These are phyloP conservation scores for Diloba caeruleocephala DNA, from an alignment of 2,888 invertebrate genomes.

Conservation along the genomic window DNA sequence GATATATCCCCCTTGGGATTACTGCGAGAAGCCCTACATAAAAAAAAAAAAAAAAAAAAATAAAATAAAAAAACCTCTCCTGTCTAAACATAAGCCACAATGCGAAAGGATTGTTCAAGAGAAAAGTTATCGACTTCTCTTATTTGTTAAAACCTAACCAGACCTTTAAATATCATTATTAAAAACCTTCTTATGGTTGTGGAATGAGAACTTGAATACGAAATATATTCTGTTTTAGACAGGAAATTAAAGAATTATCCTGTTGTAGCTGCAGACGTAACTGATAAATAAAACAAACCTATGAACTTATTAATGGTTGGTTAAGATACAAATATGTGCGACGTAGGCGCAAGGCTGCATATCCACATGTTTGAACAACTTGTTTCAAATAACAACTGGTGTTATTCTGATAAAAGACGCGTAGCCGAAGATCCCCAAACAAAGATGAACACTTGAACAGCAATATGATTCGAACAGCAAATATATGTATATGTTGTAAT, in stretches of 20 bases:
- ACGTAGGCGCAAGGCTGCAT: conserved; percentile 46
- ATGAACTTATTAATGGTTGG: conserved; percentile 29
- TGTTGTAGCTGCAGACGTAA: conserved; percentile 3
- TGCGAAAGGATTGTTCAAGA: too few relatives aligned
- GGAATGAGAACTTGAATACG: too few relatives aligned
- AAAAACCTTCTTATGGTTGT: too few relatives aligned
- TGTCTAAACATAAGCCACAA: too few relatives aligned
- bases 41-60: too few relatives aligned
- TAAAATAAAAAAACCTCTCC: too few relatives aligned
- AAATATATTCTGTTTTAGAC: too few relatives aligned
- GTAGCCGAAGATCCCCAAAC: conserved; percentile 28
- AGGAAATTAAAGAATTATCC: conserved; percentile 13
- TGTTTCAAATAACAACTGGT: conserved; percentile 56
- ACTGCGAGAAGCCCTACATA: too few relatives aligned
- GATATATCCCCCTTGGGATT: too few relatives aligned
- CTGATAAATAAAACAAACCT: conserved; percentile 9
- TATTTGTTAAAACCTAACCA: conserved; percentile 5
- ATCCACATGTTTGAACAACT: conserved; percentile 61
- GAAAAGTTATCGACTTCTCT: background rate
- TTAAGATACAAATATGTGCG: conserved; percentile 33
- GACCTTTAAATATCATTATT: background rate
- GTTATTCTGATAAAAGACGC: conserved; percentile 16
- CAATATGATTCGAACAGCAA: conserved; percentile 6
- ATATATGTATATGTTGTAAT: too few relatives aligned
- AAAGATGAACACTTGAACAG: conserved; percentile 38